phyloP scores from a whole-genome alignment of 2,113 vertebrate species.

The Sapajus apella region DNA sequence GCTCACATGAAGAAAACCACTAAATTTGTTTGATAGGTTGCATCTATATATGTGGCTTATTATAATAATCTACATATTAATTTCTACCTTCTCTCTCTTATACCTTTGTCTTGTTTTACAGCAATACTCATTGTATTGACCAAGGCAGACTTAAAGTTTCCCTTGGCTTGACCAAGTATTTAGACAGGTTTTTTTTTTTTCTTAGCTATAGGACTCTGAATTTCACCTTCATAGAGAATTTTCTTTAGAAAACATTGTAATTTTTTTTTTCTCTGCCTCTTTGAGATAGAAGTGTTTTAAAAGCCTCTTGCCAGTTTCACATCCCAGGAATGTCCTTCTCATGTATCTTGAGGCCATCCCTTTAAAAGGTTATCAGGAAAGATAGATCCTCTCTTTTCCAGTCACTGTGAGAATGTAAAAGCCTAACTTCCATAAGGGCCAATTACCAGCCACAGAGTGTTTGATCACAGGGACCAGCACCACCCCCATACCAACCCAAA shows the following conservation, averaged over 20 bases:
- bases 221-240: background rate
- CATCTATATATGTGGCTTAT: background rate
- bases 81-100: background rate
- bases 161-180: background rate
- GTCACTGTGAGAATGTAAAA: background rate
- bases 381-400: background rate
- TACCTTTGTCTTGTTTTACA: background rate
- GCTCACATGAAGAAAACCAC: background rate
- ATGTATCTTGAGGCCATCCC: background rate
- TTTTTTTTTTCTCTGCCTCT: background rate
- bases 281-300: background rate
- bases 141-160: background rate
- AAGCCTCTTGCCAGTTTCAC: background rate
- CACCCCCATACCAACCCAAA: background rate
- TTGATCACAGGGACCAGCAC: background rate
- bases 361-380: background rate
- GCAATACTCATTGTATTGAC: background rate
- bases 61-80: background rate
- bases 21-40: background rate
- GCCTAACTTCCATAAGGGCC: background rate
- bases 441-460: background rate
- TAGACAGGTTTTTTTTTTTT: background rate
- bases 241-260: background rate
- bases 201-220: background rate
- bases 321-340: background rate